phyloP scores from a whole-genome alignment of 2,888 invertebrate genomes.

The Drosophila paucipuncta region DNA sequence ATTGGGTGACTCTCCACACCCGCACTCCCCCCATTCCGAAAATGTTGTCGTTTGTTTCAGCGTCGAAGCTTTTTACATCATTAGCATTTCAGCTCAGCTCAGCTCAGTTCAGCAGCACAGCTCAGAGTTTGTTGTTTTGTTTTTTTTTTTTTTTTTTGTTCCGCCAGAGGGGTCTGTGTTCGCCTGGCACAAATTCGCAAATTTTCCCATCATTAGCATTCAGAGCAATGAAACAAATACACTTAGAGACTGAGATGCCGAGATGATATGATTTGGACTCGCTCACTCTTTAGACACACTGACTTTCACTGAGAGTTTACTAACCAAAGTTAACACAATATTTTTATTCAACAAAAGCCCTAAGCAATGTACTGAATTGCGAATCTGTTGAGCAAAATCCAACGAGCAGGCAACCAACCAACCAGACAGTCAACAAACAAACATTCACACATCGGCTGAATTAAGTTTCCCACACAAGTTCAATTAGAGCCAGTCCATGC shows the following conservation, averaged over 20 bases:
- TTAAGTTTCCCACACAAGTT: constrained; percentile 78
- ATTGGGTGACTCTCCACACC: constrained; percentile 18
- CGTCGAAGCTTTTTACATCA: constrained; percentile 75
- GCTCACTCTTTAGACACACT: constrained; percentile 9
- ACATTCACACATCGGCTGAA: constrained; percentile 75
- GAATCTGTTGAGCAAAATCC: constrained; percentile 48
- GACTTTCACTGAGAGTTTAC: constrained; percentile 45
- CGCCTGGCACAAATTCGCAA: constrained; percentile 74
- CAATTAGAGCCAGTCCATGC: constrained; percentile 70
- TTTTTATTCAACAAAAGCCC: constrained; percentile 71
- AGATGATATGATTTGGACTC: constrained; percentile 31
- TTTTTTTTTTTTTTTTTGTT: neutral
- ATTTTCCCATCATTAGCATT: constrained; percentile 82
- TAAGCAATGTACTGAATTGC: constrained; percentile 56
- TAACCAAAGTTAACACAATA: constrained; percentile 78
- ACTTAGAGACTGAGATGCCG: constrained; percentile 63
- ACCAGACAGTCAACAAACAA: constrained; percentile 40
- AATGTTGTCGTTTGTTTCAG: constrained; percentile 81
- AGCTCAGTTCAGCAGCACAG: constrained; percentile 32
- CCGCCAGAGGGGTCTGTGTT: neutral
- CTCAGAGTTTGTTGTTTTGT: constrained; percentile 2
- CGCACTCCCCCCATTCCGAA: constrained; percentile 16
- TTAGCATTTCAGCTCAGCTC: constrained; percentile 71
- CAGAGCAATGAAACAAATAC: constrained; percentile 81
- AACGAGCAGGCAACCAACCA: constrained; percentile 22